Conservation (phyloP, 2,113 vertebrate species). For the Festucalex cinctus region DNA sequence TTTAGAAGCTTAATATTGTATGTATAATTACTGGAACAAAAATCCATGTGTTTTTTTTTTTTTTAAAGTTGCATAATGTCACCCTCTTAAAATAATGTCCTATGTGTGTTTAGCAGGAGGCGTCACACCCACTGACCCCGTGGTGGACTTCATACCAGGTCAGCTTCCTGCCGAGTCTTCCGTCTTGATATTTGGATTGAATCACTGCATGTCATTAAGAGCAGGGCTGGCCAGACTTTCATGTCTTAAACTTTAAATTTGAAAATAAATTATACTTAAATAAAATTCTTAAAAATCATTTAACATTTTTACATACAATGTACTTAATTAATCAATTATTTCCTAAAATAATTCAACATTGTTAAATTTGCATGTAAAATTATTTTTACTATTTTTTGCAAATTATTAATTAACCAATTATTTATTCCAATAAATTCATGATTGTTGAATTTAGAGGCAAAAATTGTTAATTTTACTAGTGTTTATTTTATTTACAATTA, state of each 20-base stretch:
- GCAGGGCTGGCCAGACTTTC: neutral
- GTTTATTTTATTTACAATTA: no score
- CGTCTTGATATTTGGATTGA: neutral
- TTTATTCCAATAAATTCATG: no score
- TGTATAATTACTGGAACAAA: neutral
- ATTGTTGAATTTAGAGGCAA: no score
- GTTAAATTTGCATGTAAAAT: no score
- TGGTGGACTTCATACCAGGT: conserved; percentile 54
- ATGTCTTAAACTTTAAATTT: neutral
- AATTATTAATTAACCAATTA: no score
- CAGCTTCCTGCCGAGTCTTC: conserved; percentile 18
- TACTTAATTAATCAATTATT: no score
- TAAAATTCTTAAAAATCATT: no score
- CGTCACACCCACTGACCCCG: conserved; percentile 9
- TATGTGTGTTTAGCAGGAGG: conserved; percentile 48
- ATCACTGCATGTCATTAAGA: neutral
- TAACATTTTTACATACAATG: no score
- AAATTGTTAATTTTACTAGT: no score
- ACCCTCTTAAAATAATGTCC: conserved; percentile 14
- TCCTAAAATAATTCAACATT: no score
- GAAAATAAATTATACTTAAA: neutral
- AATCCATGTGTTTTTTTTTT: neutral
- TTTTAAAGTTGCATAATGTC: neutral
- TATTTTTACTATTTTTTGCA: no score
- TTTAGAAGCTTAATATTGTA: neutral